Conservation (phyloP, 2,113 vertebrate species). For the Urocynchramus pylzowi region DNA sequence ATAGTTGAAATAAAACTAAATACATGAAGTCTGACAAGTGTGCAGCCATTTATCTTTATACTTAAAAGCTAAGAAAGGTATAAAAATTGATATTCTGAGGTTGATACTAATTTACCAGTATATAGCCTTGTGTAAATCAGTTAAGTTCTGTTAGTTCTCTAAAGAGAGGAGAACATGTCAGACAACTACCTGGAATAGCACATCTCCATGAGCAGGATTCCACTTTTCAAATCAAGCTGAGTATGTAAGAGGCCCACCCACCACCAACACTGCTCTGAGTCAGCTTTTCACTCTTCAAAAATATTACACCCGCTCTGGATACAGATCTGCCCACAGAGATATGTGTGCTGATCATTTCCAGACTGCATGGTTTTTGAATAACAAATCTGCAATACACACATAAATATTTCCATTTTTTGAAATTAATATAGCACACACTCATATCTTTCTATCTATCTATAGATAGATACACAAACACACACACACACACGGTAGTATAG, state of each 20-base stretch:
- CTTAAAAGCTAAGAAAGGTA: background rate
- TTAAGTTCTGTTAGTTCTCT: background rate
- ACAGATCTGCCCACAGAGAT: background rate
- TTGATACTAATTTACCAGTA: background rate
- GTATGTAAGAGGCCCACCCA: background rate
- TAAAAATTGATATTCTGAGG: background rate
- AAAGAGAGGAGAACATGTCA: background rate
- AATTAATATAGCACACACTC: background rate
- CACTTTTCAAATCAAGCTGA: background rate
- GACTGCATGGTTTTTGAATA: background rate
- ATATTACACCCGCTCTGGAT: background rate
- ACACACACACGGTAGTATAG: background rate
- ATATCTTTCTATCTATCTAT: too few relatives aligned
- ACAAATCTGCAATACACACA: background rate
- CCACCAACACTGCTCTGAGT: background rate
- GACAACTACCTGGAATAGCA: background rate
- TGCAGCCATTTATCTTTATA: background rate
- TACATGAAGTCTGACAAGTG: background rate
- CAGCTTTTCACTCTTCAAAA: background rate
- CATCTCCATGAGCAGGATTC: background rate
- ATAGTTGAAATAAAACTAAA: background rate
- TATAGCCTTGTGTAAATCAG: background rate
- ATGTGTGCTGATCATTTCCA: background rate
- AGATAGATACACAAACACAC: rapidly evolving
- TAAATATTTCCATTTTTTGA: background rate